Evolutionary conservation across 2,113 vertebrate species (phyloP).

Genomic region (Corythaeola cristata): DNA sequence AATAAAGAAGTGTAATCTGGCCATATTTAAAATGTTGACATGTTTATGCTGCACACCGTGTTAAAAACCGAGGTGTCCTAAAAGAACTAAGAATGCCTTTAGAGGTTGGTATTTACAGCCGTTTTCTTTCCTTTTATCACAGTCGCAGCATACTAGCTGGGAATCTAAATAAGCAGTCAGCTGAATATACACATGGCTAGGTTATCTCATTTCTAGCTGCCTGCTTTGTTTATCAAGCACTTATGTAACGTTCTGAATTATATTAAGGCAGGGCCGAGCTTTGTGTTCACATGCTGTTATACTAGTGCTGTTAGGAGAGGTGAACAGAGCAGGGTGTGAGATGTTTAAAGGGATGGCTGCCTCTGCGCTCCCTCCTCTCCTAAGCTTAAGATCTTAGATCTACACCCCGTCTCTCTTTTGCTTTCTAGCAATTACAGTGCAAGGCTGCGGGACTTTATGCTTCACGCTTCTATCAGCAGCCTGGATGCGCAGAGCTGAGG

Average conservation of each 20-base stretch:
- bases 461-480: not conserved
- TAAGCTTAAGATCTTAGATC: not conserved
- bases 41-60: not conserved
- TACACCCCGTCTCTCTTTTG: not conserved
- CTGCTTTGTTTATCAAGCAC: slow-evolving; percentile 58
- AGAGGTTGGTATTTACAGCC: not conserved
- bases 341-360: not conserved
- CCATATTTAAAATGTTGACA: not conserved
- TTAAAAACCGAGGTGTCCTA: not conserved
- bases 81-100: not conserved
- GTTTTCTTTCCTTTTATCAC: slow-evolving; percentile 8
- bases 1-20: not conserved
- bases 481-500: not conserved
- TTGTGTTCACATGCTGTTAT: not conserved
- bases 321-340: not conserved
- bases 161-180: slow-evolving; percentile 22
- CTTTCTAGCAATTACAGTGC: not conserved
- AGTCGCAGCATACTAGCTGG: not conserved
- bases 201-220: slow-evolving; percentile 50
- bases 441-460: not conserved
- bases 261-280: not conserved
- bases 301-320: not conserved
- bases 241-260: not conserved
- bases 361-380: not conserved
- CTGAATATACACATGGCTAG: slow-evolving; percentile 33